Evolutionary conservation across 1,140 invertebrate species (phyloP).

Genomic region (Ips nitidus): DNA sequence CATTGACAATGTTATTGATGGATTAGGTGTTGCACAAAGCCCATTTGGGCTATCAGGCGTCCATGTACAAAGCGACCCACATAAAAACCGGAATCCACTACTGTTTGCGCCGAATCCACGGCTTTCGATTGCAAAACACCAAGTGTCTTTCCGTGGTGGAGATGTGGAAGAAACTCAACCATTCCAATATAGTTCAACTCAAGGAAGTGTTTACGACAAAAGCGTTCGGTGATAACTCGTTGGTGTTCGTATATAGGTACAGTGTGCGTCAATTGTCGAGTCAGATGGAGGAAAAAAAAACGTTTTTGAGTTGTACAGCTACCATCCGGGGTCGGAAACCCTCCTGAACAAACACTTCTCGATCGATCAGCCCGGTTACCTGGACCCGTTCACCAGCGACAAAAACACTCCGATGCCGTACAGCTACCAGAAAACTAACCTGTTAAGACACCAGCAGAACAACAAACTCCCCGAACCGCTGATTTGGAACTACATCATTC

Average conservation of each 20-base stretch:
- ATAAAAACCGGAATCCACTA: constrained; percentile 83
- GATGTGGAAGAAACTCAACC: constrained; percentile 90
- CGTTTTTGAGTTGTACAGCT: constrained; percentile 56
- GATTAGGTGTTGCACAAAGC: constrained; percentile 59
- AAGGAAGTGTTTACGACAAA: constrained; percentile 95
- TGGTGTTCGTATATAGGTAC: constrained; percentile 87
- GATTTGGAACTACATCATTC: constrained; percentile 95
- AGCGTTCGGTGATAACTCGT: constrained; percentile 92
- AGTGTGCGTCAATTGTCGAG: background rate
- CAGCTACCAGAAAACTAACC: constrained; percentile 81
- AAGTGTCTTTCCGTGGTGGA: constrained; percentile 86
- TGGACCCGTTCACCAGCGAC: constrained; percentile 81
- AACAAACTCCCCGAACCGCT: constrained; percentile 83
- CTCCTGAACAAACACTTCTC: constrained; percentile 85
- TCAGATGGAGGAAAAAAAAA: background rate
- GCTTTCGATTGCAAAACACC: constrained; percentile 76
- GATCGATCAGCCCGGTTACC: constrained; percentile 69
- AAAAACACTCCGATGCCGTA: constrained; percentile 79
- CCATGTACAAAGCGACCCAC: constrained; percentile 91
- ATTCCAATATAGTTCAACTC: constrained; percentile 90
- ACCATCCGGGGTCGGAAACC: constrained; percentile 87
- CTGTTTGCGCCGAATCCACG: constrained; percentile 87
- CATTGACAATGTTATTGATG: background rate
- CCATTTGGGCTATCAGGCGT: constrained; percentile 74
- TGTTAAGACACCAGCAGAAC: constrained; percentile 68